Base-by-base conservation (phyloP, 1,140 invertebrate species). In the Formica exsecta region DNA sequence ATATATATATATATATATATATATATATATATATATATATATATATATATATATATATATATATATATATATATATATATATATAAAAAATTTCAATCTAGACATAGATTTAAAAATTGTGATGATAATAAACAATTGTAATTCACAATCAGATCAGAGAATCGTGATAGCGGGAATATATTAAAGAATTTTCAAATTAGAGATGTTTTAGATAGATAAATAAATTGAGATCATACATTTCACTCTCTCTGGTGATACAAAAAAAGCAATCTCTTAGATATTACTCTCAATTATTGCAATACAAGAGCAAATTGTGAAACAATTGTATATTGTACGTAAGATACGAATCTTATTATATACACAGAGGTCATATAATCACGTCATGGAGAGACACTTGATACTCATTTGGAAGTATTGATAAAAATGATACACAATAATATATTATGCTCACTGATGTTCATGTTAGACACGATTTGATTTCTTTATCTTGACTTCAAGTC, bases 361-460 rank as follows among this genome's bases (percentile, higher is more conserved):
- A 51, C 54, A 83, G 19, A 48, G 4, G 54, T 83, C 54, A 22
- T 83, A 83, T 61, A 73, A 83, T 74, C 79, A 74, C 38, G 68
- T 74, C 57, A 83, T 74, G 79, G 79, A 74, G 79, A 83, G 79
- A 83, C 79, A 83, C 79, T 81, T 81, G 36, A 51, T 81, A 59
- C 38, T 83, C 38, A 48, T 48, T 62, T 83, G 79, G 79, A 83
- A 83, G 79, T 83, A 83, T 62, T 44, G 48, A 61, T 83, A 44
- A 70, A 83, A 83, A 73, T 70, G 73, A 83, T 83, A 73, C 19
- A 44, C 41, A 54, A 68, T 48, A 73, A 70, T 22, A 70, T 80
- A 80, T 79, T 57, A 41, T 59, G 77, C 16, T 79, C 32, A 66
- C 29, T 68, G 48, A 65, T 70, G 38, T 80, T 44, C 5, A 44